Evolutionary conservation across 2,888 invertebrate genomes (phyloP).

Genomic region (Leucoptera coffeella): DNA sequence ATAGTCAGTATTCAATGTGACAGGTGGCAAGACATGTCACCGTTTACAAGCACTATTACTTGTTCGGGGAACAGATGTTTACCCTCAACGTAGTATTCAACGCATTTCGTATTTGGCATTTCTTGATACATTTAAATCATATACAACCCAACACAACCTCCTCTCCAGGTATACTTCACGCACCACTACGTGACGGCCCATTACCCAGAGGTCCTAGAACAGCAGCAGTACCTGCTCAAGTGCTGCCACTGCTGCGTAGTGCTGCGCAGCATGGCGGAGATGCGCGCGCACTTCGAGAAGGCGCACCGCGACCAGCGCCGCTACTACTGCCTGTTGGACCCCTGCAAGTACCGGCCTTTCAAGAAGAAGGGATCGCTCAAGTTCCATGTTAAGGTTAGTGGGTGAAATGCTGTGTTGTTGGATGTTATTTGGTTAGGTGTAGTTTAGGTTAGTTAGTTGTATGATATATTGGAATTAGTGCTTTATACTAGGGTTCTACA

Average conservation of each 20-base stretch:
- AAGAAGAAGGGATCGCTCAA: constrained; percentile 34
- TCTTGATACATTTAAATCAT: not conserved
- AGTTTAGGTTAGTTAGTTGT: too few species aligned
- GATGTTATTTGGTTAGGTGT: too few species aligned
- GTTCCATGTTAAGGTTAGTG: constrained; percentile 38
- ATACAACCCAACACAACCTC: not conserved
- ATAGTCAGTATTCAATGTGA: too few species aligned
- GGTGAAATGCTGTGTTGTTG: too few species aligned
- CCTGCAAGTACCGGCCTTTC: constrained; percentile 32
- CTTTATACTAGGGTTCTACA: too few species aligned
- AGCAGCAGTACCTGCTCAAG: constrained; percentile 21
- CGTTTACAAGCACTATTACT: too few species aligned
- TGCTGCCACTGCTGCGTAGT: constrained; percentile 31
- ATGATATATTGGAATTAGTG: too few species aligned
- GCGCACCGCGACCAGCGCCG: constrained; percentile 30
- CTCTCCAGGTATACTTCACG: constrained; percentile 28
- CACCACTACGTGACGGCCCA: constrained; percentile 31
- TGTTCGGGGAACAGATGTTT: too few species aligned
- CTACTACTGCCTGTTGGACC: constrained; percentile 27
- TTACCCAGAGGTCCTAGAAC: constrained; percentile 7
- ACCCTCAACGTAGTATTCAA: too few species aligned
- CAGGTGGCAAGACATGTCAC: too few species aligned
- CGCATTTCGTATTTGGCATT: too few species aligned
- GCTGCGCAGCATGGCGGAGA: constrained; percentile 17
- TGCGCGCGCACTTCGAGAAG: constrained; percentile 25